Base-by-base conservation (phyloP, 2,888 invertebrate genomes). In the Drosophila dives region DNA sequence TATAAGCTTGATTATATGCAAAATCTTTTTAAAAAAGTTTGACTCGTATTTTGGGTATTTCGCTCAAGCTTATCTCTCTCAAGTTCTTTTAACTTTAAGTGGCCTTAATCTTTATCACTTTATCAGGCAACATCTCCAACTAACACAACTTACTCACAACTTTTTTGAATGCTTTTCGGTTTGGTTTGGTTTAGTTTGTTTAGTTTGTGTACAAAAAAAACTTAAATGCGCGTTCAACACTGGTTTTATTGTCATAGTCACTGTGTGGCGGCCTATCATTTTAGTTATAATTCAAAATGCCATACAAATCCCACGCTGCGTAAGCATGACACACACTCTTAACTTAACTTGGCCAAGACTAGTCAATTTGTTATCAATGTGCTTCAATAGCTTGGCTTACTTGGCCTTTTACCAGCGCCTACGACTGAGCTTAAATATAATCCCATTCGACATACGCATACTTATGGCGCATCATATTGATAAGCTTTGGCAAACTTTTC, bases 401-500 rank as follows among this genome's bases (percentile, higher is more conserved):
- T 83, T 75, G 69, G 83, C 58, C 68, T 72, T 64, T 80, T 70
- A 70, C 69, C 70, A 68, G 45, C 60, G 64, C 81, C 83, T 62
- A 79, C 83, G 54, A 68, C 60, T 68, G 71, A 64, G 73, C 69
- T 75, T 63, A 55, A 64, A 79, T 70, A 65, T 81, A 86, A 83
- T 74, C 74, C 77, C 72, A 79, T 83, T 81, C 74, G 76, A 64
- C 75, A 74, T 70, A 82, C 72, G 67, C 67, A 78, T 66, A 72
- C 80, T 80, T 67, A 81, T 56, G 72, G 38, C 63, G 50, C 63
- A 66, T 53, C 68, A 67, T 66, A 80, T 76, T 76, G 81, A 80
- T 80, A 85, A 75, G 81, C 72, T 64, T 75, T 63, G 78, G 71
- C 68, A 71, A 82, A 82, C 71, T 80, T 83, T 83, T 74, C 73